Base-by-base conservation (phyloP, 2,113 vertebrate genomes). In the Scomber japonicus region DNA sequence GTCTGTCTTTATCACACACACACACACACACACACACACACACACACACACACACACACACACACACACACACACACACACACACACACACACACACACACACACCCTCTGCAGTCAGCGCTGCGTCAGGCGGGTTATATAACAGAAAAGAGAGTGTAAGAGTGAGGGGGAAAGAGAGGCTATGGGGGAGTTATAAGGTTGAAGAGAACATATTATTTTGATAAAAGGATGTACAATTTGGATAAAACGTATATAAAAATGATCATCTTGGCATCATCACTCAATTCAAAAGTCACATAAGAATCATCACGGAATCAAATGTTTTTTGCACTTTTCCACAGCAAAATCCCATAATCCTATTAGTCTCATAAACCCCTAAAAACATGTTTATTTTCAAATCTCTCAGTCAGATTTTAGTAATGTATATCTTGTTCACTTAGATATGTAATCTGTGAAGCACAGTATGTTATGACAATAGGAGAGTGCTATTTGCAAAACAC, bases 111-210 rank as follows among this genome's bases (percentile, higher is more conserved):
- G 91, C 94, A 93, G 91, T 94, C 80, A 84, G 85, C 48, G 83
- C 91, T 94, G 92, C 92, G 80, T 95, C 93, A 94, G 87, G 81
- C 75, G 16, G 80, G 84, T 94, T 94, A 92, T 89, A 90, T 94
- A 94, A 94, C 87, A 75, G 82, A 64, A 49, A 63, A 61, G 45
- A 80, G 27, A 61, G 75, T 69, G 70, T 76, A 73, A 80, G 64
- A 66, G 50, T 51, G 77, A 63, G 75, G 65, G 67, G 27, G 27
- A 66, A 63, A 62, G 46, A 59, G 67, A 60, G 61, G 63, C 15
- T 45, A 51, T 49, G 24, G 44, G 54, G 21, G 54, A 54, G 68
- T 3, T 60, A 15, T 11, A 17, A 7, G 35, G 71, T 49, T 66
- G 71, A 79, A 51, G 64, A 72, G 54, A 79, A 62, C 11, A 65